Conservation (phyloP, 2,888 invertebrate genomes). For the Lypha dubia region DNA sequence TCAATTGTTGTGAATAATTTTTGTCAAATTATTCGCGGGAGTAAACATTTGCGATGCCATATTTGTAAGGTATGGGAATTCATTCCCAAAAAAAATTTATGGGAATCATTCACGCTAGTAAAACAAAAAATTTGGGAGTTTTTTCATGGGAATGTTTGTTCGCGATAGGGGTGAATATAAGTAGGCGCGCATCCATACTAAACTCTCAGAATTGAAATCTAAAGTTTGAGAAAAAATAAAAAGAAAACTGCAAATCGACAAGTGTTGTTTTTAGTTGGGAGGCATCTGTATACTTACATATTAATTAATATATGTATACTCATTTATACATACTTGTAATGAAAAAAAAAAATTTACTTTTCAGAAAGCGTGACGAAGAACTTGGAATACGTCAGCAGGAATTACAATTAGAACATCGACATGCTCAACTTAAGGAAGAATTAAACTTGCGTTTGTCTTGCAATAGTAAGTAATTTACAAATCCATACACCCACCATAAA, state of each 20-base stretch:
- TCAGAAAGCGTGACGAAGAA: slow-evolving; percentile 87
- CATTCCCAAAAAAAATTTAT: no score
- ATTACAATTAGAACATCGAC: slow-evolving; percentile 91
- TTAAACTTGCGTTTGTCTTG: slow-evolving; percentile 87
- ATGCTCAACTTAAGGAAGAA: slow-evolving; percentile 90
- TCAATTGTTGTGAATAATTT: no score
- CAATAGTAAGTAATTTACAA: slow-evolving; percentile 84
- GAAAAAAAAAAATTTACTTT: neutral
- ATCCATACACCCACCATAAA: neutral
- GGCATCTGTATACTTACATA: neutral
- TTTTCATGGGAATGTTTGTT: no score
- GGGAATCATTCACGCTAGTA: no score
- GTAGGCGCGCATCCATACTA: no score
- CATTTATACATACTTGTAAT: neutral
- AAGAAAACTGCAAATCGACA: neutral
- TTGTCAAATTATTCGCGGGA: no score
- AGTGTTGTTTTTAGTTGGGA: neutral
- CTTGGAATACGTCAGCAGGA: slow-evolving; percentile 91
- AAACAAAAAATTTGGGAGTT: no score
- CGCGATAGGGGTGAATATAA: no score
- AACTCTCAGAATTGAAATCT: no score
- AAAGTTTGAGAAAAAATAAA: no score
- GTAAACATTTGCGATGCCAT: no score
- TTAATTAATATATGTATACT: neutral
- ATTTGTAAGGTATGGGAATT: no score